Percentiles rank a stretch among this genome's conserved stretches.
phyloP scores from a whole-genome alignment of 2,113 vertebrate genomes.

The Mustela lutreola region DNA sequence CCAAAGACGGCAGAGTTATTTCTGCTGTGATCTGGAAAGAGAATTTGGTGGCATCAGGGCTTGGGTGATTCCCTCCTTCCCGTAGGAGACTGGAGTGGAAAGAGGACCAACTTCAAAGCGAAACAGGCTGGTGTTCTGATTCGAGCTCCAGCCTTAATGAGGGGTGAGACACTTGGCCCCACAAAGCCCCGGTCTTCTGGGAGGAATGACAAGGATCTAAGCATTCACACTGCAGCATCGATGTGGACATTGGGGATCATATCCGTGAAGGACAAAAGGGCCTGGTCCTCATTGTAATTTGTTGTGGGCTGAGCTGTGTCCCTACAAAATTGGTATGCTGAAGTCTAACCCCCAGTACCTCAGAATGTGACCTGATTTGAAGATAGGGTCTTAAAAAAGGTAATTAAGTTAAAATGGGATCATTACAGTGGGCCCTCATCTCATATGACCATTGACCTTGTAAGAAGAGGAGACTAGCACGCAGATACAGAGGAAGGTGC shows the following conservation, averaged over 20 bases:
- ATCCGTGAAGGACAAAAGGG: background rate
- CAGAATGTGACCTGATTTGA: background rate
- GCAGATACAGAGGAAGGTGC: background rate
- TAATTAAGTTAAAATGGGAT: background rate
- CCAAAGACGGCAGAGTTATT: constrained; percentile 40
- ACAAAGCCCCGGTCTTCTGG: background rate
- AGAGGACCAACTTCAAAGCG: background rate
- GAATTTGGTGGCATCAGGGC: background rate
- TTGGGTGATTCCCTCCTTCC: background rate
- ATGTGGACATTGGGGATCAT: background rate
- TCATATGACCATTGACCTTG: background rate
- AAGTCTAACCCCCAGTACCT: background rate
- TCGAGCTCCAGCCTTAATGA: background rate
- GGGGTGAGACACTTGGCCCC: background rate
- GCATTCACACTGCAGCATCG: background rate
- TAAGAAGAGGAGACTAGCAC: background rate
- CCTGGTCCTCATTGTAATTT: background rate
- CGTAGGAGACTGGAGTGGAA: background rate
- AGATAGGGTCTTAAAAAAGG: background rate
- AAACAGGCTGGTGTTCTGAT: background rate
- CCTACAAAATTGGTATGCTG: background rate
- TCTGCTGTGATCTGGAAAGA: background rate
- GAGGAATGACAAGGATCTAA: background rate
- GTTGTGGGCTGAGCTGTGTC: background rate
- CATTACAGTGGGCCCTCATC: background rate